Evolutionary conservation across 2,888 invertebrate species (phyloP), one percentile per base, ranked within the genome.

Genomic region (Parnassius orleans): DNA sequence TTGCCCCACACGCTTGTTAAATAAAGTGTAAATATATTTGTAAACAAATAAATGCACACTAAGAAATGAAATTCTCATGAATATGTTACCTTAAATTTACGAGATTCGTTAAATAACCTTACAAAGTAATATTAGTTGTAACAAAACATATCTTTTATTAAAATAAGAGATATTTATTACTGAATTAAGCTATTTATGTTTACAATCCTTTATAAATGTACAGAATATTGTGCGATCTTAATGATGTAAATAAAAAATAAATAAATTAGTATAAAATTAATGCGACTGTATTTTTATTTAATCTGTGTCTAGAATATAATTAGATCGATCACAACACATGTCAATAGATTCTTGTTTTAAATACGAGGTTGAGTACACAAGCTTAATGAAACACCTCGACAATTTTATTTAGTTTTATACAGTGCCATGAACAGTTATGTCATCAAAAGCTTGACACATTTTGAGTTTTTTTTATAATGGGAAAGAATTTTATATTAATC

Each of bases 1-100:
- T 89, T 88, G 82, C 80, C 80, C 81, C 73, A 81, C 90, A 89
- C 90, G 90, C 90, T 87, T 88, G 82, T 79, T 77, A 71, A 80
- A 76, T 69, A 69, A 9, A 55, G 15, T 87, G 87, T 87, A 90
- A 81, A 90, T 90, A 87, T 76, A 76, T 72, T 64, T 68, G 56
- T 68, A 56, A 70, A 61, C 69, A 83, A 74, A 76, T 79, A 75
- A 75, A 74, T 87, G 90, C 90, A 89, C 90, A 80, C 79, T 80
- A 79, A 71, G 74, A 71, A 76, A 71, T 69, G 74, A 77, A 74
- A 73, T 74, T 78, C 76, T 75, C 33, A 76, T 73, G 54, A 57
- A 66, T 70, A 78, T 74, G 74, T 75, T 80, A 79, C 78, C 80
- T 80, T 77, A 76, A 79, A 79, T 71, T 67, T 69, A 68, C 75